Percentiles rank a stretch among this genome's conserved stretches.
These are phyloP conservation scores for Automeris io DNA, from an alignment of 2,888 invertebrate species.

Conservation along the genomic window DNA sequence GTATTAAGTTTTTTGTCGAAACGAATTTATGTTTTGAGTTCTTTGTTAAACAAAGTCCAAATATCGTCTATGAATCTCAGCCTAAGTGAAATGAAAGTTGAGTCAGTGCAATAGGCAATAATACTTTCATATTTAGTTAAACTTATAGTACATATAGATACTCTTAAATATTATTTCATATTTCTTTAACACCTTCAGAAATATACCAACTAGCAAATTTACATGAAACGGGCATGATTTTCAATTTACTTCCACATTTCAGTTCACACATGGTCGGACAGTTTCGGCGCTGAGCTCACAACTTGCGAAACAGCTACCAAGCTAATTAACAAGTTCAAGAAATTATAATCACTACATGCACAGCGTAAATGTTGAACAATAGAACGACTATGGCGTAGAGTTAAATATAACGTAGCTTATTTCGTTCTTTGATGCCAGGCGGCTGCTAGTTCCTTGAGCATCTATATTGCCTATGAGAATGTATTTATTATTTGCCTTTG, in stretches of 20 bases:
- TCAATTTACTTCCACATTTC: not conserved
- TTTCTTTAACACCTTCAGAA: no score
- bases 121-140: no score
- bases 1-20: no score
- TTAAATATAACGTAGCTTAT: not conserved
- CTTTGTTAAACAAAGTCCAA: no score
- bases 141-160: no score
- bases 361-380: not conserved
- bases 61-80: no score
- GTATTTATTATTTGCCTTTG: not conserved
- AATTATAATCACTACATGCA: not conserved
- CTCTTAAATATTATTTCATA: no score
- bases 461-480: not conserved
- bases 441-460: not conserved
- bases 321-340: slow-evolving; percentile 1
- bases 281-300: not conserved
- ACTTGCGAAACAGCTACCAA: not conserved
- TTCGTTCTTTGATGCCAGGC: not conserved
- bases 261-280: not conserved
- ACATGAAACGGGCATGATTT: not conserved
- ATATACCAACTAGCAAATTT: not conserved
- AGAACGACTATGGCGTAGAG: not conserved
- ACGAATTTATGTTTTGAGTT: no score
- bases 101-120: no score
- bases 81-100: no score